Evolutionary conservation across 2,888 invertebrate species (phyloP), one percentile per base, ranked within the genome.

Genomic region (Desoria tigrina): DNA sequence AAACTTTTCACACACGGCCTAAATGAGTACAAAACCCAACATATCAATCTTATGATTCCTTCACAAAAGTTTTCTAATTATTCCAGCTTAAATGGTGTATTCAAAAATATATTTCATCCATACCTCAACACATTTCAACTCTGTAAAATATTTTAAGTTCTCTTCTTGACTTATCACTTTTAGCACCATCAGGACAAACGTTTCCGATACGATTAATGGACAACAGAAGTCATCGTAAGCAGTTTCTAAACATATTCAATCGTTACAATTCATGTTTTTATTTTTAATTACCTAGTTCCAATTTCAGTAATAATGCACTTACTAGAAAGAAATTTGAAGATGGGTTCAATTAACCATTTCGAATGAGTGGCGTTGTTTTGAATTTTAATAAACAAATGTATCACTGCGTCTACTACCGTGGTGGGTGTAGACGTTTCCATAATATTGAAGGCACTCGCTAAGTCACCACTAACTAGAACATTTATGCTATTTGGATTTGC

Each of bases 321-420:
- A 80, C 79, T 80, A n/a, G 81, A 80, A 58, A 93, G 83, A 80
- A 88, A 91, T 70, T 86, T 85, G 77, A 89, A 85, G 42, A 94
- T 83, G 0, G 92, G 90, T 72, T 87, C 86, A 76, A 94, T 85
- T 78, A 94, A 86, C 63, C 89, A 83, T 26, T 86, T 85, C 2
- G 90, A 88, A 78, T 87, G 86, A 7, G 90, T 87, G 1, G 92
- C 88, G 77, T 88, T 87, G 51, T 86, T 85, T n/a, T 88, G 87
- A 68, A 94, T 82, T 2, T 88, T 87, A 28, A 88, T 85, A 61
- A 94, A 84, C 73, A 94, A 84, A 81, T 90, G 89, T 78, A 92
- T 93, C n/a, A 94, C 87, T 23, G 91, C 91, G 78, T 94, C 94
- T 1, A 90, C 90, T 60, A 93, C 87, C 0, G 90, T 89, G 28